Evolutionary conservation across 1,140 invertebrate genomes (phyloP).

Genomic region (Pseudomyrmex dendroicus): DNA sequence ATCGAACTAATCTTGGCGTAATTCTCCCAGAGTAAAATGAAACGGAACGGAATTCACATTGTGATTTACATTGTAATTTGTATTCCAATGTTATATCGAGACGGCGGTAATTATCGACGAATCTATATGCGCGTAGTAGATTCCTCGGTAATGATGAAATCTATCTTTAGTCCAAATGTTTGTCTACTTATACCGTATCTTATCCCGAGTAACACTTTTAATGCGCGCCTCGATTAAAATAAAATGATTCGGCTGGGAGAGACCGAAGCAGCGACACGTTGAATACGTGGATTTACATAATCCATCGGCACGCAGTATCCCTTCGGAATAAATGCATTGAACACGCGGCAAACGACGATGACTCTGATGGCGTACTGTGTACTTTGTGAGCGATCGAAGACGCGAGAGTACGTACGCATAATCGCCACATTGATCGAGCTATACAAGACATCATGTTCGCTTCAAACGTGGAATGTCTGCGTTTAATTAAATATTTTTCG

Average conservation of each 20-base stretch:
- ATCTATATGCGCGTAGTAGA: constrained; percentile 3
- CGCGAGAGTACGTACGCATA: constrained; percentile 19
- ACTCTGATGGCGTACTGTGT: not conserved
- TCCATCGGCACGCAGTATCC: constrained; percentile 62
- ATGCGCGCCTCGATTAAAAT: constrained; percentile 17
- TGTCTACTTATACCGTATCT: not conserved
- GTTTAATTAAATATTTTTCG: constrained; percentile 42
- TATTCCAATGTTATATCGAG: not conserved
- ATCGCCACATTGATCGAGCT: constrained; percentile 33
- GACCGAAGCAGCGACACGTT: constrained; percentile 66
- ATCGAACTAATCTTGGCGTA: constrained; percentile 20
- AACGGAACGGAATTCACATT: constrained; percentile 14
- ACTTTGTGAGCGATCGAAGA: constrained; percentile 49
- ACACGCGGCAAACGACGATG: constrained; percentile 62
- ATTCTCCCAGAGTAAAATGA: not conserved
- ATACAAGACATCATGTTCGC: constrained; percentile 37
- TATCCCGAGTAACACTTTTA: constrained; percentile 20
- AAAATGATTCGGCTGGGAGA: not conserved
- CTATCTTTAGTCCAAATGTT: constrained; percentile 1
- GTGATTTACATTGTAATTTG: constrained; percentile 43
- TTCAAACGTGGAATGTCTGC: constrained; percentile 19
- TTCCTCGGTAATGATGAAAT: constrained; percentile 9
- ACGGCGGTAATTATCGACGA: constrained; percentile 35
- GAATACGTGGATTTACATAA: constrained; percentile 79
- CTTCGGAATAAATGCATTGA: constrained; percentile 55